Evolutionary conservation across 2,113 vertebrate species (phyloP).

Genomic region (Thunnus thynnus): DNA sequence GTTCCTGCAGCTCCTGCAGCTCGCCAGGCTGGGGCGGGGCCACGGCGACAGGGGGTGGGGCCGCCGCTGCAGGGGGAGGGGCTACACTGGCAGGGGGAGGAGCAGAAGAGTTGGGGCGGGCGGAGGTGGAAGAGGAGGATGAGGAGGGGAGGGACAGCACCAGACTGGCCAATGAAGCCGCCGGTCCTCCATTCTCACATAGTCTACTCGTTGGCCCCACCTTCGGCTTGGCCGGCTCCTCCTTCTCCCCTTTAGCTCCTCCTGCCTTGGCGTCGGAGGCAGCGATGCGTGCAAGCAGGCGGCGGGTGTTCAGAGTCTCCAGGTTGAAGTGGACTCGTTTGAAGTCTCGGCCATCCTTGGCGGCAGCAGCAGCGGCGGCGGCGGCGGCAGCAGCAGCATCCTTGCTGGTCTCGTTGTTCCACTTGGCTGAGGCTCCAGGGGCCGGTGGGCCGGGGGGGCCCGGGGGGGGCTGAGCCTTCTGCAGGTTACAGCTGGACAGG

Average conservation of each 20-base stretch:
- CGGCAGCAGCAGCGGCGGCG: background rate
- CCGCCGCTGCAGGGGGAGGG: background rate
- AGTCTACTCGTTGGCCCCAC: background rate
- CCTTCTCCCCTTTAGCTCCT: background rate
- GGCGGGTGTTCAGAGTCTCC: constrained; percentile 83
- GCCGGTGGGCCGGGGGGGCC: background rate
- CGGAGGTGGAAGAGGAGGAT: background rate
- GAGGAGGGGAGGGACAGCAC: constrained; percentile 33
- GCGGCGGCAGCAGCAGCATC: background rate
- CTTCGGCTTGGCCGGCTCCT: background rate
- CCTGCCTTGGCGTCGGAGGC: constrained; percentile 43
- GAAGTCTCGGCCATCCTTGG: constrained; percentile 73
- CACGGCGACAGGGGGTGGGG: background rate
- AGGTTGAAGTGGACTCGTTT: constrained; percentile 85
- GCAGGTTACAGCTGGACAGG: constrained; percentile 80
- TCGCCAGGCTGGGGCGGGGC: constrained; percentile 67
- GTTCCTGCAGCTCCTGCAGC: constrained; percentile 86
- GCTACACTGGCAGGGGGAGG: constrained; percentile 12
- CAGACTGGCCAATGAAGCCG: constrained; percentile 31
- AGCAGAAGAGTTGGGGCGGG: constrained; percentile 1
- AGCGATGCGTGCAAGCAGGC: constrained; percentile 75
- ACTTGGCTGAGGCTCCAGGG: constrained; percentile 49
- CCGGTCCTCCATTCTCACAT: constrained; percentile 59
- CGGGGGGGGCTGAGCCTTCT: constrained; percentile 39
- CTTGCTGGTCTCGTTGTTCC: constrained; percentile 63